Conservation (phyloP, 2,113 vertebrate genomes). For the Triplophysa siluroides region DNA sequence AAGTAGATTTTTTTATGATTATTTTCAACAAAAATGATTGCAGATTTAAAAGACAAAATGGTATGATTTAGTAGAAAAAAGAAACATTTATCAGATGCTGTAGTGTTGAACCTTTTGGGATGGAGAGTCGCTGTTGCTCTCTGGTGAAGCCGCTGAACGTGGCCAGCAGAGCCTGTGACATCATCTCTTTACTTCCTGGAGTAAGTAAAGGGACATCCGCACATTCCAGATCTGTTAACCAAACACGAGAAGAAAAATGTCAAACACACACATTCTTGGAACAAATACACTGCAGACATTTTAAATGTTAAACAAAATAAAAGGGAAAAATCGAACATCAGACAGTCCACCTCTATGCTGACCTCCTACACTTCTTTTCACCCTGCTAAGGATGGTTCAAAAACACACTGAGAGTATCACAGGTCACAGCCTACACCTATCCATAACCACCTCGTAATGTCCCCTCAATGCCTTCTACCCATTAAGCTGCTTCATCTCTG, state of each 20-base stretch:
- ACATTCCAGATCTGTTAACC: constrained; percentile 90
- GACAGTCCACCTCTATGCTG: constrained; percentile 15
- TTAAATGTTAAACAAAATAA: too few species aligned
- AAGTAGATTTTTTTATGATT: too few species aligned
- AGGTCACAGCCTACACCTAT: constrained; percentile 34
- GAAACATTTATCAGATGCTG: background rate
- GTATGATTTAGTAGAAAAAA: background rate
- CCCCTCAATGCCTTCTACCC: background rate
- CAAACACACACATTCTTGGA: background rate
- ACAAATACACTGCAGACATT: background rate
- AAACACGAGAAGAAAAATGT: constrained; percentile 14
- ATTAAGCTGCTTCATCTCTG: constrained; percentile 8
- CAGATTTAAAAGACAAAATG: too few species aligned
- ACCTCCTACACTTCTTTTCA: background rate
- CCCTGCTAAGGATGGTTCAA: background rate
- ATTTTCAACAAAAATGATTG: too few species aligned
- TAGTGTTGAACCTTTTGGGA: constrained; percentile 86
- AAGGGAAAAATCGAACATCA: too few species aligned
- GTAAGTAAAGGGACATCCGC: constrained; percentile 94
- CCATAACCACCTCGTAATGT: constrained; percentile 15
- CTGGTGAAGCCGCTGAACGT: constrained; percentile 97
- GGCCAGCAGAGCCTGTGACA: constrained; percentile 96
- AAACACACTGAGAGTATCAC: constrained; percentile 7
- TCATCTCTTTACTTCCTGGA: constrained; percentile 99
- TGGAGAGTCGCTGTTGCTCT: constrained; percentile 92